Evolutionary conservation across 2,888 invertebrate species (phyloP).

Genomic region (Drosophila infuscata): DNA sequence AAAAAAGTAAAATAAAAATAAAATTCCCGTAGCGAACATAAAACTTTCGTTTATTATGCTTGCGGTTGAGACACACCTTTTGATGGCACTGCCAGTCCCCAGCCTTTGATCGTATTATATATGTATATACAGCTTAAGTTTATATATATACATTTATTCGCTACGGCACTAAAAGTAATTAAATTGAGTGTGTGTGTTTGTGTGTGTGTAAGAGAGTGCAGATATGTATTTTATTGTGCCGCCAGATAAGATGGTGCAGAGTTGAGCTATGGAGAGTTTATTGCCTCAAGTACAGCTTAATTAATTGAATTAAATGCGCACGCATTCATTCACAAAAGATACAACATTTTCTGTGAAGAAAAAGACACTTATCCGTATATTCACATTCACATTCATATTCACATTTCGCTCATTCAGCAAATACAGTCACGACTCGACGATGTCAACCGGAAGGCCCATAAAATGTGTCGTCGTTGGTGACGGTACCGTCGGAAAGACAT

Average conservation of each 20-base stretch:
- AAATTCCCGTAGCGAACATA: slow-evolving; percentile 47
- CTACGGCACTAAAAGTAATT: slow-evolving; percentile 59
- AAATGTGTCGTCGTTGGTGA: slow-evolving; percentile 97
- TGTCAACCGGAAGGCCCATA: slow-evolving; percentile 97
- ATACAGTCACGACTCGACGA: slow-evolving; percentile 84
- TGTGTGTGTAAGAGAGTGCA: slow-evolving; percentile 12
- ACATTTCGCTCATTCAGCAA: slow-evolving; percentile 52
- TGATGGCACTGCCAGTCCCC: slow-evolving; percentile 29
- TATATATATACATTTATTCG: slow-evolving; percentile 7
- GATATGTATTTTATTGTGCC: slow-evolving; percentile 26
- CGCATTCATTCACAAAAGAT: slow-evolving; percentile 58
- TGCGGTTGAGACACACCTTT: slow-evolving; percentile 71
- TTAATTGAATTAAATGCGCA: slow-evolving; percentile 79
- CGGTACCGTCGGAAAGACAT: slow-evolving; percentile 97
- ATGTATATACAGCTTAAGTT: neutral
- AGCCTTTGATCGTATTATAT: slow-evolving; percentile 63
- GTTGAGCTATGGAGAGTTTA: slow-evolving; percentile 56
- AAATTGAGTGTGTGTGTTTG: slow-evolving; percentile 37
- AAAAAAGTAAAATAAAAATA: slow-evolving; percentile 38
- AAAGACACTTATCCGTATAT: slow-evolving; percentile 21
- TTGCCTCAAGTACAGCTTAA: slow-evolving; percentile 77
- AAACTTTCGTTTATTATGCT: slow-evolving; percentile 65
- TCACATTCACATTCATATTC: slow-evolving; percentile 26
- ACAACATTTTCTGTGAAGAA: slow-evolving; percentile 25
- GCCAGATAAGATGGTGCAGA: slow-evolving; percentile 54